A percentile compares a stretch with the other conserved stretches of the same genome.
phyloP scores from a whole-genome alignment of 2,888 invertebrate genomes.

The Cosmorhoe ocellata region DNA sequence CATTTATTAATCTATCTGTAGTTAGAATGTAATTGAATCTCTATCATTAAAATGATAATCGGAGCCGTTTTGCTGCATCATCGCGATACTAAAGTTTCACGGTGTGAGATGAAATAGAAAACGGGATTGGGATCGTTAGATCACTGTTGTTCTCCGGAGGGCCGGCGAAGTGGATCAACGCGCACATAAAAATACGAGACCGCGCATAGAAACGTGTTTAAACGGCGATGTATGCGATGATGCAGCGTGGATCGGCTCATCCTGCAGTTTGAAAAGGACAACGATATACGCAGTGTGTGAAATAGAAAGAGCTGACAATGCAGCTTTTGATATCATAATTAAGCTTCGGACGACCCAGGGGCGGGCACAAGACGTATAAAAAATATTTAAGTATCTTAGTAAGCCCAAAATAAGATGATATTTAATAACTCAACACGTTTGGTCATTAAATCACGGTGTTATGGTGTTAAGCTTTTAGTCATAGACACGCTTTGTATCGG shows the following conservation, averaged over 20 bases:
- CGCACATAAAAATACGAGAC: constrained; percentile 71
- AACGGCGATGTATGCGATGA: constrained; percentile 68
- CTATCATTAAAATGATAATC: constrained; percentile 48
- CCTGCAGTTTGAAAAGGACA: constrained; percentile 60
- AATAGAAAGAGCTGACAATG: constrained; percentile 58
- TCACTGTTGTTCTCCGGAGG: constrained; percentile 39
- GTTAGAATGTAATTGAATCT: constrained; percentile 49
- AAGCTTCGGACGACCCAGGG: constrained; percentile 53
- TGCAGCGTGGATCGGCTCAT: constrained; percentile 57
- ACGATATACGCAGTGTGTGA: constrained; percentile 47
- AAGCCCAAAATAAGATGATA: constrained; percentile 64
- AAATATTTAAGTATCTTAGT: constrained; percentile 69
- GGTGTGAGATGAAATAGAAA: constrained; percentile 53
- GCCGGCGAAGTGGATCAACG: constrained; percentile 37
- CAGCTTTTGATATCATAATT: constrained; percentile 80
- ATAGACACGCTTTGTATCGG: constrained; percentile 43
- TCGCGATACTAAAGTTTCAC: constrained; percentile 52
- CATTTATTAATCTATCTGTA: constrained; percentile 51
- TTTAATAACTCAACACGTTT: constrained; percentile 65
- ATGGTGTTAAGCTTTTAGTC: constrained; percentile 39
- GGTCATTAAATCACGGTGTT: constrained; percentile 59
- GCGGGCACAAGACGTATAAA: constrained; percentile 52
- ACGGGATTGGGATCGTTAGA: constrained; percentile 55
- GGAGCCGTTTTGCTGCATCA: constrained; percentile 61
- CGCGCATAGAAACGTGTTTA: constrained; percentile 80